Conservation (phyloP, 2,113 vertebrate genomes). For the Panthera leo region DNA sequence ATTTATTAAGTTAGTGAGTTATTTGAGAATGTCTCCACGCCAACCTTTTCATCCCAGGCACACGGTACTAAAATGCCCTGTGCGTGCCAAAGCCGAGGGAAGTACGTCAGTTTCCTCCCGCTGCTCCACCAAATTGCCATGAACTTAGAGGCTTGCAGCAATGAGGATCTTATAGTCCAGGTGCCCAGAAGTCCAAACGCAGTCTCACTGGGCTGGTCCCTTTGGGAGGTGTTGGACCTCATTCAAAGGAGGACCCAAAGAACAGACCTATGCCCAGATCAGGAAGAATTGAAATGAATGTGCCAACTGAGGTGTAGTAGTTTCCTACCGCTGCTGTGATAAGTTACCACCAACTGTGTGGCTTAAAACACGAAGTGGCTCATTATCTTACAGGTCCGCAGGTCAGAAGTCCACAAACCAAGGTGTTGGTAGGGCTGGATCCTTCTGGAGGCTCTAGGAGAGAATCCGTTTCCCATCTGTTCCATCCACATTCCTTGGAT, state of each 20-base stretch:
- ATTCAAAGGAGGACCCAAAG: neutral
- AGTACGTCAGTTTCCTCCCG: too few species aligned
- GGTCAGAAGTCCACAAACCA: neutral
- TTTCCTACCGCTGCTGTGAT: neutral
- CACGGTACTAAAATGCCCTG: neutral
- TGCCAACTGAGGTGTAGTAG: rapidly evolving
- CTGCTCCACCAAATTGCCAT: neutral
- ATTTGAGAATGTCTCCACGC: neutral
- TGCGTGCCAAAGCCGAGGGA: neutral
- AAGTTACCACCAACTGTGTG: too few species aligned
- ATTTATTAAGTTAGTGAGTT: neutral
- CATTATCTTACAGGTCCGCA: neutral
- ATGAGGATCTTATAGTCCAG: too few species aligned
- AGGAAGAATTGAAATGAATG: neutral
- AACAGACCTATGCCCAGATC: neutral
- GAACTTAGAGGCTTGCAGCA: neutral
- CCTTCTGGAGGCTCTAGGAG: neutral
- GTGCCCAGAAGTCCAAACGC: neutral
- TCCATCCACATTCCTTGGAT: neutral
- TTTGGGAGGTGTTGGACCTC: neutral
- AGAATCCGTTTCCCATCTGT: neutral
- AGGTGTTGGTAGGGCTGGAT: rapidly evolving
- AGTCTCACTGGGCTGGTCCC: neutral
- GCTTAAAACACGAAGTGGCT: neutral
- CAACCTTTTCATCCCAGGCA: neutral